Evolutionary conservation across 2,888 invertebrate species (phyloP), one percentile per base, ranked within the genome.

Genomic region (Nineta flava): DNA sequence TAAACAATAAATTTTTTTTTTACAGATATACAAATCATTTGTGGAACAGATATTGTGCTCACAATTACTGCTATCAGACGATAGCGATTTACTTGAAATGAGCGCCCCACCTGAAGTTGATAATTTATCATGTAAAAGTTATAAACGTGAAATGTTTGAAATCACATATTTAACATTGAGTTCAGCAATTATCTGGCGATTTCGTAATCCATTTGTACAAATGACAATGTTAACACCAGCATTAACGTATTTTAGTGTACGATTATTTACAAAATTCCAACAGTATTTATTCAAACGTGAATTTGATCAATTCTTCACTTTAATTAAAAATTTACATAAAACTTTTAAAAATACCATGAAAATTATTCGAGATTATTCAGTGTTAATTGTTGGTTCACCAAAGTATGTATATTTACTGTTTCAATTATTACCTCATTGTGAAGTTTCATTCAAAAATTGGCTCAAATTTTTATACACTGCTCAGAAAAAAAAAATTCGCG

Each of bases 321-420:
- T 15, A 38, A 15, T 38, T 12, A 38, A 15, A 38, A 38, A 38
- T 13, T 38, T 38, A 38, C 38, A 38, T 38, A n/a, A 38, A 38
- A 38, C 15, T 13, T 38, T 38, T 13, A 38, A 38, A 12, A 38
- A 38, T 13, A 38, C 15, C 2, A 38, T 38, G 38, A n/a, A 15
- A 38, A 38, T 38, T 38, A 38, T 38, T 9, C n/a, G 15, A 38
- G 38, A 38, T 38, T 38, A 38, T 38, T 38, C 38, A 12, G 15
- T 38, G 4, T 38, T 38, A 38, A 38, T 15, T n/a, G 38, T 38
- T 13, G 15, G 15, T 10, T 13, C 38, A 13, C n/a, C n/a, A 35
- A 16, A 54, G 51, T 26, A 48, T 56, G 35, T 62, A 26, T 26
- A 26, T 26, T 26, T 26, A 6, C 4, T 26, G 26, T 26, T 19